Conservation (phyloP, 2,113 vertebrate genomes). For the Antechinus flavipes region DNA sequence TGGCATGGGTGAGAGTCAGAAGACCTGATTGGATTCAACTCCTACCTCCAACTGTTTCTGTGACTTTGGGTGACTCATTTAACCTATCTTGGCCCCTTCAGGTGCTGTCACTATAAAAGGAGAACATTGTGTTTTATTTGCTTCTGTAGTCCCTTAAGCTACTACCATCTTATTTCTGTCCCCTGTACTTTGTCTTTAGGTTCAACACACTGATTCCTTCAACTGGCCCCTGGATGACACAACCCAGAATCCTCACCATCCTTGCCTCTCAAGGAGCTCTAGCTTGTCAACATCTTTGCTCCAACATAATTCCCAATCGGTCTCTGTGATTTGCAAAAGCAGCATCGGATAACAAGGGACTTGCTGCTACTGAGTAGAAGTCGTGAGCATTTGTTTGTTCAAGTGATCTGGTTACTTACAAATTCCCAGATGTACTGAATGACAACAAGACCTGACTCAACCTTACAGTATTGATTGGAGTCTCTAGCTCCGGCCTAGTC, state of each 20-base stretch:
- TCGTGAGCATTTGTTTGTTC: neutral
- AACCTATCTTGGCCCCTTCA: neutral
- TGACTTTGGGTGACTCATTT: conserved; percentile 17
- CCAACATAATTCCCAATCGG: neutral
- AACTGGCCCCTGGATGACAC: neutral
- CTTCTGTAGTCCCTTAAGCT: neutral
- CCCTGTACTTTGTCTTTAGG: neutral
- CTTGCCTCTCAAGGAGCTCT: no score
- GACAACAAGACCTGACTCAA: neutral
- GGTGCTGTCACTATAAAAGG: neutral
- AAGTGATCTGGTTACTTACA: neutral
- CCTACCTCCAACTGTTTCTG: neutral
- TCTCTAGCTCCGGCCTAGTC: neutral
- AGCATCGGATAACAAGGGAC: neutral
- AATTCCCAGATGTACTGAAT: conserved; percentile 6
- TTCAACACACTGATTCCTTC: neutral
- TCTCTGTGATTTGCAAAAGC: neutral
- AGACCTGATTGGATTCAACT: neutral
- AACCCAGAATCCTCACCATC: neutral
- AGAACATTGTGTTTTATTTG: neutral
- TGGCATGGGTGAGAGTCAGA: neutral
- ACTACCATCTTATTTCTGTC: neutral
- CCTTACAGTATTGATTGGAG: neutral
- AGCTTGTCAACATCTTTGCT: no score
- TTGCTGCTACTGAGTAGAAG: neutral